Evolutionary conservation across 2,797 vertebrate species (phyloP).

Genomic region (Calcarius lapponicus): DNA sequence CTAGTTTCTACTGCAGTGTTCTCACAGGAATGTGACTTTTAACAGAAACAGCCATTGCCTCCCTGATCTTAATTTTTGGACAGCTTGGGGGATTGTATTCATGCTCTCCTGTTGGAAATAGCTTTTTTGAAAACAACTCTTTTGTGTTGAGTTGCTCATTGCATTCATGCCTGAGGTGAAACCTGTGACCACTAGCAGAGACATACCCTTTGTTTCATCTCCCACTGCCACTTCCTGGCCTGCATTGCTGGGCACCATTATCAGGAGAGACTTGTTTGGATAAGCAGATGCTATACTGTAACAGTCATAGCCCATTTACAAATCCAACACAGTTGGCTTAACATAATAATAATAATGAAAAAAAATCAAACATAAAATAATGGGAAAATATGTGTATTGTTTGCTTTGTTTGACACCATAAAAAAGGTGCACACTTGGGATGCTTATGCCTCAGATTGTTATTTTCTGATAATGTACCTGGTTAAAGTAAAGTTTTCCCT

Average conservation of each 20-base stretch:
- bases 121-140: background rate
- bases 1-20: background rate
- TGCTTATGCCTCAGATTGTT: constrained; percentile 68
- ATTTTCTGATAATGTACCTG: constrained; percentile 74
- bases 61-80: background rate
- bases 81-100: background rate
- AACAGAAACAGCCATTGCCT: background rate
- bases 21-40: background rate
- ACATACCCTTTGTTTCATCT: background rate
- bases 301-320: constrained; percentile 37
- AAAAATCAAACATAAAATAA: constrained; percentile 64
- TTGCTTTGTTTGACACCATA: constrained; percentile 62
- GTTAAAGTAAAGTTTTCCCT: constrained; percentile 73
- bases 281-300: background rate
- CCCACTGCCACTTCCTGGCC: background rate
- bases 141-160: background rate
- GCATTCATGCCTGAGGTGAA: background rate
- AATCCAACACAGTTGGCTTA: constrained; percentile 34
- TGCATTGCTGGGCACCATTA: background rate
- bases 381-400: constrained; percentile 56
- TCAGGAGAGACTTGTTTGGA: background rate
- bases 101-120: background rate
- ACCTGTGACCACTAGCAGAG: background rate
- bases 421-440: constrained; percentile 61
- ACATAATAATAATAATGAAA: constrained; percentile 32